Evolutionary conservation across 2,888 invertebrate genomes (phyloP).

Genomic region (Meteorus cinctellus): DNA sequence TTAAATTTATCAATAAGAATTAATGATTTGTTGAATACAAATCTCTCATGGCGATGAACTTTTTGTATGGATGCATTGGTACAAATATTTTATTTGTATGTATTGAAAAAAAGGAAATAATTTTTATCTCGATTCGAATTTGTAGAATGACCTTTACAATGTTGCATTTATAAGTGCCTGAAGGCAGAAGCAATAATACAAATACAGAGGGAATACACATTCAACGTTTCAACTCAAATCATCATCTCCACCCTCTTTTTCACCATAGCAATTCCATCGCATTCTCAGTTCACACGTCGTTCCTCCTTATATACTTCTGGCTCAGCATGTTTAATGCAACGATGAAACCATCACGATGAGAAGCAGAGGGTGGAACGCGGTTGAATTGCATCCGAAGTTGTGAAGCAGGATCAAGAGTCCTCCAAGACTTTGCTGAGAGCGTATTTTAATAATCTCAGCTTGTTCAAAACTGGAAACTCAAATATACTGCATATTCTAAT

Average conservation of each 20-base stretch:
- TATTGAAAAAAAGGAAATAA: neutral
- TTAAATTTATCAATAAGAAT: no score
- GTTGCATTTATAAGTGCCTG: neutral
- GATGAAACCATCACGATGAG: constrained; percentile 28
- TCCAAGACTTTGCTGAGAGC: constrained; percentile 29
- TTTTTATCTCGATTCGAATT: neutral
- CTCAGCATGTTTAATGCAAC: constrained; percentile 64
- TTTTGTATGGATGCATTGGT: no score
- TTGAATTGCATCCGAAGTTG: constrained; percentile 46
- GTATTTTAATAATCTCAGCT: constrained; percentile 45
- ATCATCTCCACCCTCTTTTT: neutral
- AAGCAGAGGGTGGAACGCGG: constrained; percentile 30
- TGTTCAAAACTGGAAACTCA: constrained; percentile 9
- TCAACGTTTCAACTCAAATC: neutral
- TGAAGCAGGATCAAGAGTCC: constrained; percentile 29
- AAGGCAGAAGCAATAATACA: neutral
- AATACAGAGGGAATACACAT: neutral
- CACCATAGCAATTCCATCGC: neutral
- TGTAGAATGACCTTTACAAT: neutral
- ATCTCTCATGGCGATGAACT: no score
- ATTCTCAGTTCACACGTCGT: neutral
- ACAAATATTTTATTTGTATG: no score
- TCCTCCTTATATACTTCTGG: constrained; percentile 21
- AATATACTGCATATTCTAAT: neutral
- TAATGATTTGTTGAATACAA: no score